Percentiles rank a stretch among this genome's conserved stretches.
These are phyloP conservation scores for Cryptotermes secundus DNA, from an alignment of 1,140 invertebrate species.

Conservation along the genomic window DNA sequence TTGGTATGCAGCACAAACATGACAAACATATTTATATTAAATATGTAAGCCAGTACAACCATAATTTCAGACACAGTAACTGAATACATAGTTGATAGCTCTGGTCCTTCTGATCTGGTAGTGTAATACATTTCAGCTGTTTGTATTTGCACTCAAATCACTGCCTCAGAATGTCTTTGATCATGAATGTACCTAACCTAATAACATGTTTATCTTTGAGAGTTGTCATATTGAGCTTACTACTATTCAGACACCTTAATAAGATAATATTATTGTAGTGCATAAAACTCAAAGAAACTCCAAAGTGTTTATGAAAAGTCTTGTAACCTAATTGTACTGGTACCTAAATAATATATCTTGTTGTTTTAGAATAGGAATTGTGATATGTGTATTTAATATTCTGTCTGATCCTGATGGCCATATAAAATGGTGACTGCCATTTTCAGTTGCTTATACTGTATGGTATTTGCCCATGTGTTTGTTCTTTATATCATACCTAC, in stretches of 20 bases:
- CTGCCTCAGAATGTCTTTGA: neutral
- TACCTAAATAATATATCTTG: neutral
- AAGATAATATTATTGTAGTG: neutral
- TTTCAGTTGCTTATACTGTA: neutral
- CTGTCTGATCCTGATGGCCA: neutral
- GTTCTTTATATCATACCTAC: neutral
- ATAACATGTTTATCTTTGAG: neutral
- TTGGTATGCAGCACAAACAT: neutral
- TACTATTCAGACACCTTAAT: neutral
- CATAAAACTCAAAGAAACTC: neutral
- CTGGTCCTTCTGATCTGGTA: neutral
- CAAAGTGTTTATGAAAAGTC: neutral
- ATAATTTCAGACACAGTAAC: neutral
- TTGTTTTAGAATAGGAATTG: neutral
- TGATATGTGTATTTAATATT: neutral
- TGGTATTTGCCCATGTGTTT: neutral
- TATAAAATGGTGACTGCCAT: neutral
- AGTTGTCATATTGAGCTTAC: constrained; percentile 3
- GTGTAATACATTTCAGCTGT: neutral
- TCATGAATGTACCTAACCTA: neutral
- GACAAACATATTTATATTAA: neutral
- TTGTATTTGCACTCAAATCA: neutral
- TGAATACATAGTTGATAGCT: neutral
- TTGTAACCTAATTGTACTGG: neutral
- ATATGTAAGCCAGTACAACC: neutral